Conservation (phyloP, 2,888 invertebrate species). For the Geotrupes spiniger region DNA sequence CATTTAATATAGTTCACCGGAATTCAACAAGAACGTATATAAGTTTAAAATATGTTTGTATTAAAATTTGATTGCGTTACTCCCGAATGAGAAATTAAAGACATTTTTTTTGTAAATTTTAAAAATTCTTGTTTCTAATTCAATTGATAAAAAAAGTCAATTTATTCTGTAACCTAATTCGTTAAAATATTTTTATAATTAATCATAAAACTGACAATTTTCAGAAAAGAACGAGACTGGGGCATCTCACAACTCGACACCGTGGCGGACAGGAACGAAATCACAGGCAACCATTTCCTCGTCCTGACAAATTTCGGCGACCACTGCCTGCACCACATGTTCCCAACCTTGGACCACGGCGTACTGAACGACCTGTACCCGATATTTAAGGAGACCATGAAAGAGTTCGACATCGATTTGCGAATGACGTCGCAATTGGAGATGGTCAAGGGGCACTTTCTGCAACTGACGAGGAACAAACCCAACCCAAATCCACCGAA, state of each 20-base stretch:
- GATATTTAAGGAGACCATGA: slow-evolving; percentile 60
- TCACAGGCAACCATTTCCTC: slow-evolving; percentile 64
- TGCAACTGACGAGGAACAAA: slow-evolving; percentile 55
- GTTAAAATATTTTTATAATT: too few species aligned
- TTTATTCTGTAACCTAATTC: too few species aligned
- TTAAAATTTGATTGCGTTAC: too few species aligned
- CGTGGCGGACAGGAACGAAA: slow-evolving; percentile 67
- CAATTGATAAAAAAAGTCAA: too few species aligned
- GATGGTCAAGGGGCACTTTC: slow-evolving; percentile 65
- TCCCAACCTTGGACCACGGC: slow-evolving; percentile 77
- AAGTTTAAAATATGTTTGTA: too few species aligned
- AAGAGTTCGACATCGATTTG: slow-evolving; percentile 60
- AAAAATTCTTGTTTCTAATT: too few species aligned
- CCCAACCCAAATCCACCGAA: slow-evolving; percentile 44
- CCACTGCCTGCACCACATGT: slow-evolving; percentile 76
- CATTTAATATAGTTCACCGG: too few species aligned
- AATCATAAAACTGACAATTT: too few species aligned
- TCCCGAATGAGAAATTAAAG: too few species aligned
- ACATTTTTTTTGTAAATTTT: too few species aligned
- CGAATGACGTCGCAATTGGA: slow-evolving; percentile 56
- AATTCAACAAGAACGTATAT: too few species aligned
- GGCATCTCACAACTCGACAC: slow-evolving; percentile 75
- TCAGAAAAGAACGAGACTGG: slow-evolving; percentile 64
- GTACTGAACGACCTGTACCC: slow-evolving; percentile 66
- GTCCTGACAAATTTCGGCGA: slow-evolving; percentile 73